Evolutionary conservation across 2,888 invertebrate genomes (phyloP), one percentile per base, ranked within the genome.

Genomic region (Biston stratarius): DNA sequence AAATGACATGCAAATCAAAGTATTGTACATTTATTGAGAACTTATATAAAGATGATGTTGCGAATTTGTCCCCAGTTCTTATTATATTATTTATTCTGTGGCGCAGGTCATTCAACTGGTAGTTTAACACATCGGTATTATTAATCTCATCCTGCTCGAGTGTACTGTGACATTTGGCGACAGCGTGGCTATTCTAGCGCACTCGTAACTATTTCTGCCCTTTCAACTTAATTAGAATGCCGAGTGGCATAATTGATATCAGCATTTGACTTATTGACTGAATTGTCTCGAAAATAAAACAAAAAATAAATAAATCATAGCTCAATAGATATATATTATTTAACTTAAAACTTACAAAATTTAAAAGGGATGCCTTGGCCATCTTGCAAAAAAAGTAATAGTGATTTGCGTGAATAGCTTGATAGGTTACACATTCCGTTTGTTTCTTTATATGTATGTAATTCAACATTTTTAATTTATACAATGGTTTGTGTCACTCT

Each of bases 51-150:
- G 24, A 44, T 44, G 8, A 24, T 55, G n/a, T 44, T 11, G 55
- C 55, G 40, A 53, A 55, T 44, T 42, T 42, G 42, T 24, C 42
- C 42, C 55, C 55, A 33, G 53, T 11, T 15, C 53, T 49, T 38
- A 12, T 11, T 5, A 6, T 49, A 49, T 33, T 34, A 33, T 67
- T 44, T 63, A 38, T 61, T 56, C 56, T 70, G 59, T 40, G 34
- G 48, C 36, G 6, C 24, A 42, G 57, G 45, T 47, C 57, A 47
- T 57, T 58, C 15, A 53, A 48, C 33, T 53, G 42, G 15, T 38
- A 52, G 56, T 61, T 45, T 24, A 56, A 53, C 52, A 38, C 38
- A n/a, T 0, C 38, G 36, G 33, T 57, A 57, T 57, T 59, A 59
- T 36, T 58, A 47, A 48, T 59, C 11, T 6, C 59, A 49, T 59